Base-by-base conservation (phyloP, 2,888 invertebrate genomes). In the Volucella bombylans region DNA sequence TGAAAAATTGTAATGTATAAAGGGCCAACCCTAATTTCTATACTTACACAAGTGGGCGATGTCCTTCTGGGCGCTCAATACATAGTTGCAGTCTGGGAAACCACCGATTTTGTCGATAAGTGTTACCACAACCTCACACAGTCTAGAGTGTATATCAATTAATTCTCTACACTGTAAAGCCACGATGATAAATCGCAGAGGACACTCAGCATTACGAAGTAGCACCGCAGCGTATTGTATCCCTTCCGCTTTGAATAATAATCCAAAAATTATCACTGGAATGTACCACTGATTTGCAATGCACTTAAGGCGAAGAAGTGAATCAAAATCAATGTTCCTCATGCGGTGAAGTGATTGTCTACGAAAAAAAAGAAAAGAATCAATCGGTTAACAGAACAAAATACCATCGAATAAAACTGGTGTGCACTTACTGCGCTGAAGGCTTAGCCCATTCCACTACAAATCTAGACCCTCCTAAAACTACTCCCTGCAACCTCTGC, bases 371-470 rank as follows among this genome's bases (percentile, higher is more conserved):
- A 31, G 1, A 31, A 31, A 31, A 31, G 2, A 31, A 31, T 6
- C 6, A 31, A 31, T 4, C 6, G 6, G 31, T 6, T 4, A 6
- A 31, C 6, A 31, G 31, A 31, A 31, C 31, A 31, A 31, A 31
- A 31, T 31, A 31, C 6, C 31, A 0, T 38, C 4, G 3, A 45
- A 9, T 31, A 31, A 9, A 54, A 41, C 23, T 45, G 39, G 45
- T 4, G 43, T 8, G 15, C 23, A 85, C 88, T 88, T 88, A 90
- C 90, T 88, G 86, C 57, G 88, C 88, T 0, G 89, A 88, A 12
- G 89, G 89, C 39, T 89, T 88, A 9, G 89, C 89, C 90, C 90
- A 90, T 73, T 90, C 89, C 43, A 90, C 72, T 1, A 87, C 82
- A 14, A 90, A 83, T 2, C 86, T 78, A 14, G 87, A 87, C 2